Percentiles rank a stretch among this genome's conserved stretches.
phyloP scores from a whole-genome alignment of 2,113 vertebrate genomes.

The Desmodus rotundus region DNA sequence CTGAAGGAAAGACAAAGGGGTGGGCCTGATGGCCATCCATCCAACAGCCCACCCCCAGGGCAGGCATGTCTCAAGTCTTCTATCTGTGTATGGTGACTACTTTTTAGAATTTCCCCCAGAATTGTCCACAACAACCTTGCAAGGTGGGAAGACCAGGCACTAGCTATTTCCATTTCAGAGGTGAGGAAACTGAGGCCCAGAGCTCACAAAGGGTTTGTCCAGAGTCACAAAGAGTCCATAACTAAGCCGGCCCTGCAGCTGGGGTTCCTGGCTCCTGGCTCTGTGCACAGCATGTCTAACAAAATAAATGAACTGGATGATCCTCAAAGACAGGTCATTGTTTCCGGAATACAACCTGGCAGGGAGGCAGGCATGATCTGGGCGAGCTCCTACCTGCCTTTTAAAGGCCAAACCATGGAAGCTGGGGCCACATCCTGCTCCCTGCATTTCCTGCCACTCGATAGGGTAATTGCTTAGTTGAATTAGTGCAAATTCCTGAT shows the following conservation, averaged over 20 bases:
- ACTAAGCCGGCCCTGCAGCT: background rate
- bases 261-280: background rate
- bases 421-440: background rate
- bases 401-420: background rate
- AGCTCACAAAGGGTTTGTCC: background rate
- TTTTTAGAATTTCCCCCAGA: background rate
- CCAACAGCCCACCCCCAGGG: background rate
- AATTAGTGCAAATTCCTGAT: constrained; percentile 25
- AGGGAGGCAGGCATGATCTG: rapidly evolving
- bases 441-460: background rate
- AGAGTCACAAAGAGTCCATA: background rate
- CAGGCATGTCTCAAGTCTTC: background rate
- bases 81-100: background rate
- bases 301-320: background rate
- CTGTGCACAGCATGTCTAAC: background rate
- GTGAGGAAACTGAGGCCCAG: background rate
- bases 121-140: background rate
- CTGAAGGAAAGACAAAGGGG: background rate
- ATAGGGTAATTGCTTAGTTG: constrained; percentile 34
- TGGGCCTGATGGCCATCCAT: background rate
- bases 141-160: background rate
- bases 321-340: background rate
- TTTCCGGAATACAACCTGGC: background rate
- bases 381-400: background rate
- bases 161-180: background rate